Evolutionary conservation across 2,797 vertebrate species (phyloP), one percentile per base, ranked within the genome.

Genomic region (Phoxinus dragarum): DNA sequence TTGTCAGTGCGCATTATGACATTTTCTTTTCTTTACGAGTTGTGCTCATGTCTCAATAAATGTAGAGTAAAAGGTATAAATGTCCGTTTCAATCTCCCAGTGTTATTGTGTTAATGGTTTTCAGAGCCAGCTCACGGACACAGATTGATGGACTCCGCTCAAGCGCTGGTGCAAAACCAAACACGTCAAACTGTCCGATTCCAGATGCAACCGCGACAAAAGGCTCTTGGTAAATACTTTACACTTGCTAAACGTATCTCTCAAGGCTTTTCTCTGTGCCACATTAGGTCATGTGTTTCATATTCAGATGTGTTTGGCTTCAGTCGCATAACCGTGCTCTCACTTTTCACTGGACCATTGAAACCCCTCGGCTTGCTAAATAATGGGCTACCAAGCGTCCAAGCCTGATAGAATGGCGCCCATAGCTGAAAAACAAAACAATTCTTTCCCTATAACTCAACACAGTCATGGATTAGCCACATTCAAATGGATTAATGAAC

Each of bases 221-320:
- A 89, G 92, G 90, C 90, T 92, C 88, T 36, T 93, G 92, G 88
- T 91, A 90, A 89, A 89, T 84, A 92, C 89, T 92, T 92, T 91
- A 88, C 85, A 89, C 56, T 86, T 67, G 88, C 88, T 92, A 88
- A 87, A 86, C 66, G 19, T 52, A 69, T 86, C 86, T 89, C 85
- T 90, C 90, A 90, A 93, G 89, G 88, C 88, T 88, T 90, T 94
- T 93, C 92, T 89, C 90, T 88, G 82, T 85, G 91, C 90, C 90
- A 91, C 89, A 86, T 91, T 34, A 91, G 89, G 91, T 95, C 93
- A 93, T 91, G 66, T 95, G 93, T 93, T 95, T 94, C 78, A 23
- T 90, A 93, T 95, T 93, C 91, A 88, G 84, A 87, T 86, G 88
- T 91, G 91, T 94, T 91, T 87, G 86, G 92, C 93, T 94, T 94